Percentiles rank a stretch among this genome's conserved stretches.
These are phyloP conservation scores for Cataglyphis hispanica DNA, from an alignment of 1,140 invertebrate species.

Conservation along the genomic window DNA sequence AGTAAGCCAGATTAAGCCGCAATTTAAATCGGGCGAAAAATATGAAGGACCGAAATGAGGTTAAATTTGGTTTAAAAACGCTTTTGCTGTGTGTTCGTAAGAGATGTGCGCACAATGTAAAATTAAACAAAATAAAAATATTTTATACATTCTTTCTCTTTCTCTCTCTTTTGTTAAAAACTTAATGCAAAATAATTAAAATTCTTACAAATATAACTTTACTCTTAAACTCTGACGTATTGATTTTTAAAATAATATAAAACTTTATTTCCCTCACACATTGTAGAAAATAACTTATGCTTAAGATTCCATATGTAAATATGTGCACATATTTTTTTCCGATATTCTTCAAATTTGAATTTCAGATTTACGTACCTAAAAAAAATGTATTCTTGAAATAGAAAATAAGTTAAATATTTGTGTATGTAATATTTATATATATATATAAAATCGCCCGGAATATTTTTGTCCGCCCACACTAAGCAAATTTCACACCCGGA, in stretches of 20 bases:
- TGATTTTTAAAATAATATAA: not conserved
- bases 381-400: slow-evolving; percentile 38
- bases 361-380: slow-evolving; percentile 15
- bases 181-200: not conserved
- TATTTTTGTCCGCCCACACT: slow-evolving; percentile 5
- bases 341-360: slow-evolving; percentile 37
- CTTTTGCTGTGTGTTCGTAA: slow-evolving; percentile 53
- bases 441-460: not conserved
- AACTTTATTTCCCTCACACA: not conserved
- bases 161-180: not conserved
- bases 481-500: slow-evolving; percentile 15
- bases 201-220: not conserved
- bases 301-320: slow-evolving; percentile 30
- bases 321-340: slow-evolving; percentile 18
- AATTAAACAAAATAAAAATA: slow-evolving; percentile 4
- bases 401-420: not conserved
- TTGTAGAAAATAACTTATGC: not conserved
- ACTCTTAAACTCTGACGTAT: not conserved
- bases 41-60: slow-evolving; percentile 41
- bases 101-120: not conserved
- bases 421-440: not conserved
- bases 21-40: slow-evolving; percentile 77
- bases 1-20: slow-evolving; percentile 80
- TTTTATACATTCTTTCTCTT: not conserved
- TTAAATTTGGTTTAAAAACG: slow-evolving; percentile 81